Evolutionary conservation across 2,797 vertebrate genomes (phyloP).

Genomic region (Gymnopithys bicolor): DNA sequence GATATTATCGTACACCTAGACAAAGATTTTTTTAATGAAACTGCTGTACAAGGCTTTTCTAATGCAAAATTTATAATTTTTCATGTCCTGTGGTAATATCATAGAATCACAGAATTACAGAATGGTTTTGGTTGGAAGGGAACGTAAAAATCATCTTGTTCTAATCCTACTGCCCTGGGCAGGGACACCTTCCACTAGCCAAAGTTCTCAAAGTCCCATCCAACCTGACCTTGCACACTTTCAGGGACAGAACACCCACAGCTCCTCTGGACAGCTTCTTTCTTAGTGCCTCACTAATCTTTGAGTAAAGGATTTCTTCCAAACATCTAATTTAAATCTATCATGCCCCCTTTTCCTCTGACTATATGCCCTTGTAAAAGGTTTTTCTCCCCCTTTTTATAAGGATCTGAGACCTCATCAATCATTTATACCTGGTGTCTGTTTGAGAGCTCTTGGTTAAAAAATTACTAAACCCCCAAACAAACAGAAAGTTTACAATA

Average conservation of each 20-base stretch:
- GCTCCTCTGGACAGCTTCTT: background rate
- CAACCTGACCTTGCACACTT: background rate
- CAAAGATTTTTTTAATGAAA: background rate
- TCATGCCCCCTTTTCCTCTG: fast-evolving
- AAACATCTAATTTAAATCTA: background rate
- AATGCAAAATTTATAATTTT: background rate
- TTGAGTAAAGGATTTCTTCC: background rate
- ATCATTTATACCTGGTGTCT: background rate
- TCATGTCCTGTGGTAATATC: background rate
- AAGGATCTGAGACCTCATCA: background rate
- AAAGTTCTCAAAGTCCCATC: background rate
- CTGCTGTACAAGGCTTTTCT: background rate
- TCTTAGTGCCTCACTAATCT: background rate
- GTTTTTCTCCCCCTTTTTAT: background rate
- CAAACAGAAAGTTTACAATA: background rate
- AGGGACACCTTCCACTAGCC: background rate
- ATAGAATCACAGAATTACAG: background rate
- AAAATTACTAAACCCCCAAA: background rate
- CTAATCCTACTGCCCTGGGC: background rate
- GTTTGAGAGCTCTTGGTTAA: background rate
- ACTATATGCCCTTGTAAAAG: background rate
- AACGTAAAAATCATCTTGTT: background rate
- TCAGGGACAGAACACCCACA: background rate
- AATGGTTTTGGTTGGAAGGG: background rate
- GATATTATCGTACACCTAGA: background rate